A percentile compares a stretch with the other conserved stretches of the same genome.
Conservation (phyloP, 2,888 invertebrate species). For the Apantesis nais region DNA sequence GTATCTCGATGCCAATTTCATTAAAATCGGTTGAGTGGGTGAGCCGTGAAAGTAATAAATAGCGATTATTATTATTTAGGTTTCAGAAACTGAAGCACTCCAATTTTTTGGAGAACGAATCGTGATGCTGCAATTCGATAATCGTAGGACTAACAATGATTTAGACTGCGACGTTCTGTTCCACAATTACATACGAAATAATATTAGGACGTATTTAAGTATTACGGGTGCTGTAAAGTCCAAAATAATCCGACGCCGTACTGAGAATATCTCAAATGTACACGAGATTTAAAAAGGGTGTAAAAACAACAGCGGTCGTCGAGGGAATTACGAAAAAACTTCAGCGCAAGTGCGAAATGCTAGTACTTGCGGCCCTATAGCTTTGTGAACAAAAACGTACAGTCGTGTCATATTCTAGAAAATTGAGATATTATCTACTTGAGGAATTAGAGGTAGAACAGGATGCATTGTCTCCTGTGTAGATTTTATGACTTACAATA, state of each 20-base stretch:
- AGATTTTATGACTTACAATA: background rate
- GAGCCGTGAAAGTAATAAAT: too few species aligned
- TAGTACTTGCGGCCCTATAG: background rate
- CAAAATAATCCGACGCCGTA: background rate
- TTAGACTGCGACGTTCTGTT: background rate
- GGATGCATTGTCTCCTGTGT: background rate
- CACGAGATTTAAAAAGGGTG: background rate
- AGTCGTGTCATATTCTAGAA: background rate
- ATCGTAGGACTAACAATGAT: background rate
- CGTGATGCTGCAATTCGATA: background rate
- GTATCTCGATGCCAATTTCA: background rate
- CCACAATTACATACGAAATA: background rate
- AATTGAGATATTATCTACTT: too few species aligned
- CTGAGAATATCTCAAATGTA: background rate
- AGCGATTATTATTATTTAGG: too few species aligned
- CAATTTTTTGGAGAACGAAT: background rate
- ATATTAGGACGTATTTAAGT: background rate
- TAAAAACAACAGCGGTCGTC: background rate
- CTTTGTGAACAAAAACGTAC: background rate
- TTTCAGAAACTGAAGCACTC: background rate
- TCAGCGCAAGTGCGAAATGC: background rate
- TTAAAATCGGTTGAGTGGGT: background rate
- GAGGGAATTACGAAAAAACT: background rate
- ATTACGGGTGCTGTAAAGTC: background rate
- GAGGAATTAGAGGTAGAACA: background rate